Percentiles rank a stretch among this genome's conserved stretches.
Evolutionary conservation across 2,797 vertebrate genomes (phyloP).

Genomic region (Brachyalestes nurse): DNA sequence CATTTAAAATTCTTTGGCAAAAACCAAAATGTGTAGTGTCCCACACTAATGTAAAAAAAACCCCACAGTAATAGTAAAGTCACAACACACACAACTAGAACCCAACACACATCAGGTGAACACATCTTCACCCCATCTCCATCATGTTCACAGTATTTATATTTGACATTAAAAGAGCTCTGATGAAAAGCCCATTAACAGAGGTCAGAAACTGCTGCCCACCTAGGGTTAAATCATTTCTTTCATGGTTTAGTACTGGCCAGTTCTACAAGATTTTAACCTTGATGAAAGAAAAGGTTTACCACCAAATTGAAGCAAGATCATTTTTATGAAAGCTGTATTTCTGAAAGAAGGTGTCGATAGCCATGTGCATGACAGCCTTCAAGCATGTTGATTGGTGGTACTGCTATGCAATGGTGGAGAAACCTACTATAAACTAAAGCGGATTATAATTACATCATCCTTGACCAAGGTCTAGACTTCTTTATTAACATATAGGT

Average conservation of each 20-base stretch:
- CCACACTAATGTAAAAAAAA: background rate
- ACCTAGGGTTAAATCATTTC: background rate
- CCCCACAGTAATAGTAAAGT: no score
- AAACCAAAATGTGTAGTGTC: background rate
- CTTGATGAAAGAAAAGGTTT: background rate
- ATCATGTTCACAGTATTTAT: background rate
- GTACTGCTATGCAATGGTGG: background rate
- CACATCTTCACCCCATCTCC: background rate
- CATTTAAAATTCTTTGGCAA: background rate
- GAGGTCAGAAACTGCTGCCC: background rate
- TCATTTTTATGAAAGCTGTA: background rate
- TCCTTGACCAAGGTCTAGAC: background rate
- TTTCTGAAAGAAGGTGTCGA: background rate
- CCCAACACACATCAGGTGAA: no score
- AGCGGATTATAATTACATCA: constrained; percentile 38
- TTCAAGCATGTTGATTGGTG: background rate
- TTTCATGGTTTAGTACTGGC: background rate
- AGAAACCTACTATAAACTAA: constrained; percentile 24
- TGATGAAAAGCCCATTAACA: background rate
- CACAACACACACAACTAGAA: no score
- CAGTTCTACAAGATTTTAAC: background rate
- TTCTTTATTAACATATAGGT: background rate
- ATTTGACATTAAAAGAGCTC: background rate
- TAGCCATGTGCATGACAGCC: background rate
- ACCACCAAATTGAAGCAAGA: background rate